A percentile compares a stretch with the other conserved stretches of the same genome.
Evolutionary conservation across 2,113 vertebrate genomes (phyloP).

Genomic region (Pomatostomus ruficeps): DNA sequence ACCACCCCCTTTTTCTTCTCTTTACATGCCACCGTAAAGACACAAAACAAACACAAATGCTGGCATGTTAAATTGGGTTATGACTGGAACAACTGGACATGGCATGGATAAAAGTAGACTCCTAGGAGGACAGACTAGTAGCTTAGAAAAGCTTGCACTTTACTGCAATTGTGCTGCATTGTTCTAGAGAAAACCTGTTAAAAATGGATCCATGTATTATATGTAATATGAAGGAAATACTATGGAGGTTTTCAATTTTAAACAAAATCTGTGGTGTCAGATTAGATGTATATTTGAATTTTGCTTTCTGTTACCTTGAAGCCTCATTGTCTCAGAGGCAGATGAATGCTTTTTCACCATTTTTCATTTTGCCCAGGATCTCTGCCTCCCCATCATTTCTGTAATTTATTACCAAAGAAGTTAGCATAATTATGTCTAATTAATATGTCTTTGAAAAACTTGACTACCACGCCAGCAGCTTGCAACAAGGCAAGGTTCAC

Average conservation of each 20-base stretch:
- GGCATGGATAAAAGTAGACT: not conserved
- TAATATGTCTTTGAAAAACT: not conserved
- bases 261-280: not conserved
- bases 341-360: not conserved
- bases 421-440: not conserved
- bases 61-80: not conserved
- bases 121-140: not conserved
- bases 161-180: not conserved
- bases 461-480: not conserved
- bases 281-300: not conserved
- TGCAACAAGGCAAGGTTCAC: not conserved
- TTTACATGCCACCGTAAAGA: not conserved
- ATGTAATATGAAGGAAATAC: not conserved
- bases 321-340: not conserved
- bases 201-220: not conserved
- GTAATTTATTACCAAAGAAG: slow-evolving; percentile 15
- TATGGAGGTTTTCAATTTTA: not conserved
- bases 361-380: not conserved
- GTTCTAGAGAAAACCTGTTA: not conserved
- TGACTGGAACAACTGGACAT: not conserved
- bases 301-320: not conserved
- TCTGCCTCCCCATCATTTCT: not conserved
- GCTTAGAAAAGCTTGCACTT: not conserved
- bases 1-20: not conserved
- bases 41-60: not conserved